Base-by-base conservation (phyloP, 1,140 invertebrate species). In the Scaptodrosophila lebanonensis region DNA sequence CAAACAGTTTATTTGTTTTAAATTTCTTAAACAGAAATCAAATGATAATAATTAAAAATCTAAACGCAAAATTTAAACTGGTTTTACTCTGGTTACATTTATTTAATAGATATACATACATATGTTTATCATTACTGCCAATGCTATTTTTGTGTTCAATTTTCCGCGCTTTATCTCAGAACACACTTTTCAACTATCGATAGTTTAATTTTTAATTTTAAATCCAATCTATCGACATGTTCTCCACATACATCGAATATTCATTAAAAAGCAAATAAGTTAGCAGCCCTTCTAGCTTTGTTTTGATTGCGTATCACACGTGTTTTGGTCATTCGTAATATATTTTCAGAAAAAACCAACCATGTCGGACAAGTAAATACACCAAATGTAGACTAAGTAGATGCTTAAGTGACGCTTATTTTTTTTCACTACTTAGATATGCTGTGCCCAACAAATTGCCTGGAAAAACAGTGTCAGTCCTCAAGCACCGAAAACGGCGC, bases 391-490 rank as follows among this genome's bases (percentile, higher is more conserved):
- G 8, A 25, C 17, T 16, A 11, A 27, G 13, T 17, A 12, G 16
- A 30, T 0, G 2, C 8, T 17, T 2, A 22, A 17, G 0, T 1
- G 11, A 15, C 8, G 0, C 0, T 5, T 5, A 18, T 16, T 17
- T 4, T 16, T n/a, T 32, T 44, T 20, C 3, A 1, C 0, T 11
- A 8, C 0, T 5, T 11, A 87, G 84, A 77, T 87, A 85, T 36
- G 86, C 85, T 0, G 84, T 87, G 4, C 79, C 86, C 9, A 87
- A 87, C 40, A 87, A 87, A 67, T 51, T 87, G 16, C 86, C 86
- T 17, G 84, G 85, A 16, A 87, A 87, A 64, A 87, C 86, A 27
- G 66, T 87, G 2, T 83, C 83, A 3, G 76, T 87, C 27, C 57
- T 87, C 1, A 75, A 72, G 44, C 86, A 87, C 43, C 84, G 86